A percentile compares a stretch with the other conserved stretches of the same genome.
These are phyloP conservation scores for Trachurus trachurus DNA, from an alignment of 2,797 vertebrate species.

Conservation along the genomic window DNA sequence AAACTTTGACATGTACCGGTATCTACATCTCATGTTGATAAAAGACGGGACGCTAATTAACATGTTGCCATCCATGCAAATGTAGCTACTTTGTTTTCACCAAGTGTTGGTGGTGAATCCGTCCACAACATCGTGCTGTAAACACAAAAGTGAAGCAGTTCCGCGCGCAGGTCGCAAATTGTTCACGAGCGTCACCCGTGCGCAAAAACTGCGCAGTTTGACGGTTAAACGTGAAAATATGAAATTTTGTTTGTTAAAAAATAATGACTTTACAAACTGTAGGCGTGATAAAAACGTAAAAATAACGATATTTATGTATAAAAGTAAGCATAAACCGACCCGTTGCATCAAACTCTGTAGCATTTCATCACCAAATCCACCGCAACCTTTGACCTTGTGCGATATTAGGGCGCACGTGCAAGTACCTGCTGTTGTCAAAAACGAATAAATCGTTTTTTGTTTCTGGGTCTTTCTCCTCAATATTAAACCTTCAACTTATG, in stretches of 20 bases:
- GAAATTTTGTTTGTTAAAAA: background rate
- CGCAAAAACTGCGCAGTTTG: slow-evolving; percentile 55
- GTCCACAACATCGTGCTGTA: slow-evolving; percentile 22
- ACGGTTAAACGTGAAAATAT: background rate
- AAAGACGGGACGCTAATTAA: background rate
- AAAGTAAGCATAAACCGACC: background rate
- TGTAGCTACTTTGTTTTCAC: background rate
- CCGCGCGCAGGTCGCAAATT: slow-evolving; percentile 44
- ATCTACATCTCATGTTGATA: background rate
- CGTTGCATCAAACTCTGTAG: slow-evolving; percentile 8
- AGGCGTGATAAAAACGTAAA: rapidly evolving
- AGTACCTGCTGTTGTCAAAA: background rate
- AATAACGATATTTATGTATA: rapidly evolving
- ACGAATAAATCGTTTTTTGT: background rate
- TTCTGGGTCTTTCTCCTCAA: rapidly evolving
- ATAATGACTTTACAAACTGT: background rate
- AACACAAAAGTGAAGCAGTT: slow-evolving; percentile 39
- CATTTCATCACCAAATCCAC: slow-evolving; percentile 52
- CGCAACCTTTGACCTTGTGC: background rate
- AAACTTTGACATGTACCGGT: background rate
- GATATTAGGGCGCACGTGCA: slow-evolving; percentile 33
- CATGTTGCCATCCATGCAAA: background rate
- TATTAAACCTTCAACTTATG: rapidly evolving
- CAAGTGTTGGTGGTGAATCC: background rate
- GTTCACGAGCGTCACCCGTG: slow-evolving; percentile 51